Evolutionary conservation across 2,888 invertebrate species (phyloP).

Genomic region (Gonocerus acuteangulatus): DNA sequence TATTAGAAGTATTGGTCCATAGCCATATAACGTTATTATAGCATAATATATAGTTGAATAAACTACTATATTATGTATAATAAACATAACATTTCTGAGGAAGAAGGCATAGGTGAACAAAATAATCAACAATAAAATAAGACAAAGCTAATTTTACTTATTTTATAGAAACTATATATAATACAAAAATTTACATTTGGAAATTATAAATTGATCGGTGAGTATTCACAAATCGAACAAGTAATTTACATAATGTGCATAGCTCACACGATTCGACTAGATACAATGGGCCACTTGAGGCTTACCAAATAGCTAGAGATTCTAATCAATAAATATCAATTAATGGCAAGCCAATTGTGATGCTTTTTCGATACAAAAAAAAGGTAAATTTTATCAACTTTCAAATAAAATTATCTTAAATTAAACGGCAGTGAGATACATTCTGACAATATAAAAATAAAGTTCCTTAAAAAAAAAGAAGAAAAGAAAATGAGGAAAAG

Average conservation of each 20-base stretch:
- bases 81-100: too few species aligned
- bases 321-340: conserved; percentile 29
- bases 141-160: conserved; percentile 40
- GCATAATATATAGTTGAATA: too few species aligned
- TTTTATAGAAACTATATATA: conserved; percentile 56
- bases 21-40: too few species aligned
- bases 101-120: background rate
- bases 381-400: conserved; percentile 12
- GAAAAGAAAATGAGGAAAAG: conserved; percentile 8
- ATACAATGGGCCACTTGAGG: conserved; percentile 31
- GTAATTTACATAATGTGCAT: conserved; percentile 27
- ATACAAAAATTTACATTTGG: conserved; percentile 52
- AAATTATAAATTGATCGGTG: conserved; percentile 43
- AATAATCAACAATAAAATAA: background rate
- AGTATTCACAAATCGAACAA: conserved; percentile 43
- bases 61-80: too few species aligned
- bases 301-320: conserved; percentile 34
- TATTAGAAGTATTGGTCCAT: too few species aligned
- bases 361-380: conserved; percentile 24
- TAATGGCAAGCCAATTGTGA: conserved; percentile 34
- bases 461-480: conserved; percentile 23
- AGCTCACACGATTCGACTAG: conserved; percentile 32
- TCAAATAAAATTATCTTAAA: conserved; percentile 16
- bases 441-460: conserved; percentile 29
- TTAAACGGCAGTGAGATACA: conserved; percentile 31